phyloP scores from a whole-genome alignment of 1,140 invertebrate genomes.

The Scaptomyza montana region DNA sequence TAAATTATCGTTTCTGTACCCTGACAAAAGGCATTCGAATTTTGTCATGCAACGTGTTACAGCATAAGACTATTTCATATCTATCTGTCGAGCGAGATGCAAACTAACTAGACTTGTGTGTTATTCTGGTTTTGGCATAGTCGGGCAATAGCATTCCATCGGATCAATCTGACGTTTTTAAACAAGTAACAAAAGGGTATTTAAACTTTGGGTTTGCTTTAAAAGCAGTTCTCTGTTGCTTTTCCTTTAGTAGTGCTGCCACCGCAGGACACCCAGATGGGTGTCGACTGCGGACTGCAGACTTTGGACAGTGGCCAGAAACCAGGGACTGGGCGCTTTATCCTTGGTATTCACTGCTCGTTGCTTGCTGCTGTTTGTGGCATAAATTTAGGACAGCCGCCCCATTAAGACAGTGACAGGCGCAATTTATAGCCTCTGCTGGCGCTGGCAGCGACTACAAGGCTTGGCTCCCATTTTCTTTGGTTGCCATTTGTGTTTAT shows the following conservation, averaged over 20 bases:
- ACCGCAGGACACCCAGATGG: constrained; percentile 72
- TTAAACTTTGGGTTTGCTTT: not conserved
- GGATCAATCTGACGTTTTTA: too few relatives aligned
- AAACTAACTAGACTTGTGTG: not conserved
- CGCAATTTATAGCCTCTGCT: constrained; percentile 75
- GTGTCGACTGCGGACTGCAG: constrained; percentile 31
- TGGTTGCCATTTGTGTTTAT: constrained; percentile 63
- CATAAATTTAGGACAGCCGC: constrained; percentile 75
- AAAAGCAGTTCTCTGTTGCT: constrained; percentile 20
- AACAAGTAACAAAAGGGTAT: not conserved
- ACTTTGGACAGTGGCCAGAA: constrained; percentile 1
- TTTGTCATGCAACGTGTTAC: constrained; percentile 1
- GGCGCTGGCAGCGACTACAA: constrained; percentile 36
- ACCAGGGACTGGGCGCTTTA: constrained; percentile 1
- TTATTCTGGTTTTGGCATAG: too few relatives aligned
- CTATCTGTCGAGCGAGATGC: not conserved
- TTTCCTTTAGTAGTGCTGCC: constrained; percentile 66
- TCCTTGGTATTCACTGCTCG: constrained; percentile 1
- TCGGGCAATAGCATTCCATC: too few relatives aligned
- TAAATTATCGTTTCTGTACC: constrained; percentile 72
- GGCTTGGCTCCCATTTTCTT: constrained; percentile 71
- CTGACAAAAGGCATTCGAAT: constrained; percentile 51
- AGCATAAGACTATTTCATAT: too few relatives aligned
- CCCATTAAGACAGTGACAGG: constrained; percentile 81
- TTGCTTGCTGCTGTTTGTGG: constrained; percentile 69